Percentiles rank a stretch among this genome's conserved stretches.
Conservation (phyloP, 2,888 invertebrate species). For the Pilophorus perplexus region DNA sequence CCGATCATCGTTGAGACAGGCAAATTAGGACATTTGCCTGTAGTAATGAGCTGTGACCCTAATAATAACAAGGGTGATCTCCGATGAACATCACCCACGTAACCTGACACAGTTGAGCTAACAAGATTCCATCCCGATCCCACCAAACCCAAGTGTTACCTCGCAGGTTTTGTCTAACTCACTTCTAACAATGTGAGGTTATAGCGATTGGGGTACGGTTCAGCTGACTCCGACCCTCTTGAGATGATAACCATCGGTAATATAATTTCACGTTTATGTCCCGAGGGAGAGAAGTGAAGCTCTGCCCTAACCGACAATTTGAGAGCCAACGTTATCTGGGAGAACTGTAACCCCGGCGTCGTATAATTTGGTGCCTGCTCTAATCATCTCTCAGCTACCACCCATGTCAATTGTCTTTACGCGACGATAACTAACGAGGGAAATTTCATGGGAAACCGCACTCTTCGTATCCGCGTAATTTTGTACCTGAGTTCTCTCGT, state of each 20-base stretch:
- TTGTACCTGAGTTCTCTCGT: too few relatives aligned
- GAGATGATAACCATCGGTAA: constrained; percentile 34
- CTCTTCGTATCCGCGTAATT: too few relatives aligned
- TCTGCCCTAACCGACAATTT: constrained; percentile 27
- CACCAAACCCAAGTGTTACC: too few relatives aligned
- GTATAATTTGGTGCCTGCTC: constrained; percentile 4
- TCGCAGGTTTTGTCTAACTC: constrained; percentile 10
- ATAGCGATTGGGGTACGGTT: not conserved
- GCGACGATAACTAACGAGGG: too few relatives aligned
- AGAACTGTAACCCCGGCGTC: not conserved
- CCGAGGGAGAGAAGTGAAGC: constrained; percentile 9
- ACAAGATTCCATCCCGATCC: too few relatives aligned
- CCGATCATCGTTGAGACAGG: too few relatives aligned
- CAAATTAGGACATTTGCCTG: too few relatives aligned
- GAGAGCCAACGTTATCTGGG: constrained; percentile 11
- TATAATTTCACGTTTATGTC: constrained; percentile 19
- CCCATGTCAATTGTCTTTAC: constrained; percentile 1
- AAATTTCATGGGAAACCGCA: too few relatives aligned
- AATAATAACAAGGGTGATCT: too few relatives aligned
- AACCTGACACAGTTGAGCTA: too few relatives aligned
- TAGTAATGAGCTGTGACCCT: too few relatives aligned
- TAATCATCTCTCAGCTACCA: not conserved
- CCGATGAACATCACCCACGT: too few relatives aligned
- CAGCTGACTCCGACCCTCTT: constrained; percentile 12
- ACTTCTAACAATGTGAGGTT: not conserved